Conservation (phyloP, 2,797 vertebrate species). For the Syndactyla subalaris region DNA sequence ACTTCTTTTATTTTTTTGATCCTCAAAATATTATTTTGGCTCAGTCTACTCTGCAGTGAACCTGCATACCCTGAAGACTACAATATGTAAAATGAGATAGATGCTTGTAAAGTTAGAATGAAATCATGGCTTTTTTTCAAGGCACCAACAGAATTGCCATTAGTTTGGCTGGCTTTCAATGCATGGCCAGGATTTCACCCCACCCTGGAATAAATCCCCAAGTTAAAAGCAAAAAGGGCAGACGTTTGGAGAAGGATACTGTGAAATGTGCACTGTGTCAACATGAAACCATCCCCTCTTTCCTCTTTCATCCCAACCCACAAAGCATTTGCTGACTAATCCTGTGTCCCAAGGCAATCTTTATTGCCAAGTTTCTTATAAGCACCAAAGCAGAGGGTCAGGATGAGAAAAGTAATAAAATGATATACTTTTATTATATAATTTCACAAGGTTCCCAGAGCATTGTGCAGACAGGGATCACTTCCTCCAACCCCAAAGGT, state of each 20-base stretch:
- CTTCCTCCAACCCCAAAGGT: not conserved
- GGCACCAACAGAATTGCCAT: not conserved
- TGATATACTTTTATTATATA: not conserved
- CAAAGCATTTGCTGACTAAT: not conserved
- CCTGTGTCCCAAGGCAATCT: not conserved
- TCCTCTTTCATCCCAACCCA: not conserved
- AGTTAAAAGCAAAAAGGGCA: not conserved
- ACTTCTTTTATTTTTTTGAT: no score
- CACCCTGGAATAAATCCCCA: not conserved
- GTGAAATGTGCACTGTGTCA: not conserved
- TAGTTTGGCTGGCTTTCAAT: not conserved
- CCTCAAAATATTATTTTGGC: not conserved
- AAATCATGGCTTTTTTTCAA: not conserved
- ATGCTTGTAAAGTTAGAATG: not conserved
- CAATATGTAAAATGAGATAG: not conserved
- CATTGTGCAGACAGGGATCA: not conserved
- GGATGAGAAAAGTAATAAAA: not conserved
- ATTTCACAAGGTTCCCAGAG: not conserved
- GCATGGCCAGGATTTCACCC: not conserved
- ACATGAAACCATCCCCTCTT: not conserved
- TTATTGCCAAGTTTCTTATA: not conserved
- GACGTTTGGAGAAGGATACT: not conserved
- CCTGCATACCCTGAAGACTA: fast-evolving
- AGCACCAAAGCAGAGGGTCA: not conserved
- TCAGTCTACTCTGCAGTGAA: not conserved